phyloP scores from a whole-genome alignment of 2,888 invertebrate species.

The Smittia aterrima region DNA sequence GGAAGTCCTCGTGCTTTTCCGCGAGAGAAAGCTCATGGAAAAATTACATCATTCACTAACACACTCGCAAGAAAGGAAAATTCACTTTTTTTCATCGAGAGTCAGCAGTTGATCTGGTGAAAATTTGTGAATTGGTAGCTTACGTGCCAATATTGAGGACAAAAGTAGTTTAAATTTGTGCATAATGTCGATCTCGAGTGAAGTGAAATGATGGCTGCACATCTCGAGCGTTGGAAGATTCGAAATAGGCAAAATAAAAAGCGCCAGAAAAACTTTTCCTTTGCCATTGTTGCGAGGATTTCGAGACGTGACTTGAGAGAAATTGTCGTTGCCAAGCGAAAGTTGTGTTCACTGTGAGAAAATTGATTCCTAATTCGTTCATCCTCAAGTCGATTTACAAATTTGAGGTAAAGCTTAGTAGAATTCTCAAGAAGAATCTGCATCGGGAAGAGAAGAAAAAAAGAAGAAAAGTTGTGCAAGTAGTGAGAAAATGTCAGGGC shows the following conservation, averaged over 20 bases:
- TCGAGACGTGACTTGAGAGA: background rate
- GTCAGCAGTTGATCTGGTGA: constrained; percentile 12
- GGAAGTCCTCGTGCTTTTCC: constrained; percentile 36
- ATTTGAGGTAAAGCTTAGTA: background rate
- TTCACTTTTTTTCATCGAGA: constrained; percentile 31
- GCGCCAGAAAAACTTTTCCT: constrained; percentile 23
- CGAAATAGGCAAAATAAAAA: constrained; percentile 38
- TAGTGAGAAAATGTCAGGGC: background rate
- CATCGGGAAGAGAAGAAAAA: background rate
- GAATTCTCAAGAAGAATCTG: background rate
- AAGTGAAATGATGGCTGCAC: constrained; percentile 27
- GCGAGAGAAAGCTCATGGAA: constrained; percentile 11
- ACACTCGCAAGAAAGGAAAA: constrained; percentile 26
- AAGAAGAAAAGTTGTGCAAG: constrained; percentile 13
- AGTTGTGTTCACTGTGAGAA: background rate
- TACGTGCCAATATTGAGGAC: background rate
- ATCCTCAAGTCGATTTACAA: background rate
- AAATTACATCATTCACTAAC: constrained; percentile 40
- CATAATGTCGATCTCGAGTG: background rate
- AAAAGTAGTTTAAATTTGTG: constrained; percentile 3
- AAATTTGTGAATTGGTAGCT: constrained; percentile 21
- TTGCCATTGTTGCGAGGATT: background rate
- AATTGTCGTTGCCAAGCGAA: background rate
- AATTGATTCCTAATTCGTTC: background rate
- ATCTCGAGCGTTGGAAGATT: constrained; percentile 17